These are phyloP conservation scores for Schizopygopsis malacanthus DNA, from an alignment of 2,797 vertebrate species.

Conservation along the genomic window DNA sequence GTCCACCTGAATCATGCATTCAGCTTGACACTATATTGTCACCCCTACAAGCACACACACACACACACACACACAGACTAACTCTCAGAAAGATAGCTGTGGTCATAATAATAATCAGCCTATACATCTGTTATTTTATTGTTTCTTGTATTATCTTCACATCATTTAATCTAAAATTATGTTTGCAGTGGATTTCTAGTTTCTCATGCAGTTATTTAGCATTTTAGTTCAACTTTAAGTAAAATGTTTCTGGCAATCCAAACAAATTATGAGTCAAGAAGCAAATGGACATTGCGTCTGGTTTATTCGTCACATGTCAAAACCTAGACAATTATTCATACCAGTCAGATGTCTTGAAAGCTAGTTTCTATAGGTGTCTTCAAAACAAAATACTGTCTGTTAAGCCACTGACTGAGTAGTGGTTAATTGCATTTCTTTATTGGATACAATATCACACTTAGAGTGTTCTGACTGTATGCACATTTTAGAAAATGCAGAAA, in stretches of 20 bases:
- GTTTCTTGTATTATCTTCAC: background rate
- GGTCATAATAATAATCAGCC: constrained; percentile 12
- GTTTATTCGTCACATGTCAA: background rate
- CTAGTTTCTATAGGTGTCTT: background rate
- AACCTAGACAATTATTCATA: background rate
- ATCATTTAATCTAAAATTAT: background rate
- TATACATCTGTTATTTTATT: background rate
- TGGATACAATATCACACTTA: background rate
- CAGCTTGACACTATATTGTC: constrained; percentile 12
- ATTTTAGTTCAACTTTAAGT: background rate
- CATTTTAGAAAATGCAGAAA: background rate
- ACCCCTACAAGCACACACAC: constrained; percentile 32
- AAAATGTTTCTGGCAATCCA: background rate
- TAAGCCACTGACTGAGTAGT: background rate
- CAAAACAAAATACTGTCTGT: background rate
- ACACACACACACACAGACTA: constrained; percentile 19
- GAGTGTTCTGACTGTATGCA: background rate
- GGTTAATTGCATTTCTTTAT: background rate
- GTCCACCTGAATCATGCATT: constrained; percentile 31
- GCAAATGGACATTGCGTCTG: background rate
- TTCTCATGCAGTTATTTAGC: background rate
- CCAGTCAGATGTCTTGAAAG: background rate
- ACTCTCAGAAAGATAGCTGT: constrained; percentile 17
- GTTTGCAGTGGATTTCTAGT: background rate
- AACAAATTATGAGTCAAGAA: background rate